Conservation (phyloP, 2,797 vertebrate species). For the Pipistrellus nathusii region DNA sequence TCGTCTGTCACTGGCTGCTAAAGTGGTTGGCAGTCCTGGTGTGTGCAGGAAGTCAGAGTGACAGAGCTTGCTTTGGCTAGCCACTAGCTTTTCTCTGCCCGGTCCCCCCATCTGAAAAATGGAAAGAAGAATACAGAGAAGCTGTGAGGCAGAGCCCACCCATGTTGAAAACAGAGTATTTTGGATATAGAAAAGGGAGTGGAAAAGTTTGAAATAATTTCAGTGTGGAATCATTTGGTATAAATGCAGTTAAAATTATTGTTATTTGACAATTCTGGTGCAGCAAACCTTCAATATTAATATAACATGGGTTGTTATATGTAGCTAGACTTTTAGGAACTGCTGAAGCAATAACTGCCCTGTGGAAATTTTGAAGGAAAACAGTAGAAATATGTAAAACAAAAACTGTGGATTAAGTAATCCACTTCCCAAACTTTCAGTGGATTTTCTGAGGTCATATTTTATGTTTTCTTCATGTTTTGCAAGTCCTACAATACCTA, state of each 20-base stretch:
- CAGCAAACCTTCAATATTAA: not conserved
- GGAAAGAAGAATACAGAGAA: constrained; percentile 57
- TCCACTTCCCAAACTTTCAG: not conserved
- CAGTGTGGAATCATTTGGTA: not conserved
- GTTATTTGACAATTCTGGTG: constrained; percentile 26
- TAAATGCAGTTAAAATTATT: constrained; percentile 55
- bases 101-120: constrained; percentile 48
- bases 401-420: not conserved
- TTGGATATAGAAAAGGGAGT: constrained; percentile 32
- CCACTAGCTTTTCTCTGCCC: constrained; percentile 30
- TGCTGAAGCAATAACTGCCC: not conserved
- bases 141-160: constrained; percentile 41
- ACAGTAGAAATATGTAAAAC: not conserved
- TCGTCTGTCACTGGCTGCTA: constrained; percentile 68
- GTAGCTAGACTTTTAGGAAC: constrained; percentile 17
- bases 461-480: not conserved
- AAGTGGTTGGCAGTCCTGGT: constrained; percentile 54
- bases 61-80: constrained; percentile 48
- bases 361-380: constrained; percentile 15
- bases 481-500: not conserved
- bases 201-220: constrained; percentile 63
- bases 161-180: not conserved
- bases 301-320: not conserved
- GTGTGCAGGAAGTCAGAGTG: not conserved
- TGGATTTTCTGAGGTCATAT: not conserved